These are phyloP conservation scores for Aromia moschata DNA, from an alignment of 2,888 invertebrate genomes.

Conservation along the genomic window DNA sequence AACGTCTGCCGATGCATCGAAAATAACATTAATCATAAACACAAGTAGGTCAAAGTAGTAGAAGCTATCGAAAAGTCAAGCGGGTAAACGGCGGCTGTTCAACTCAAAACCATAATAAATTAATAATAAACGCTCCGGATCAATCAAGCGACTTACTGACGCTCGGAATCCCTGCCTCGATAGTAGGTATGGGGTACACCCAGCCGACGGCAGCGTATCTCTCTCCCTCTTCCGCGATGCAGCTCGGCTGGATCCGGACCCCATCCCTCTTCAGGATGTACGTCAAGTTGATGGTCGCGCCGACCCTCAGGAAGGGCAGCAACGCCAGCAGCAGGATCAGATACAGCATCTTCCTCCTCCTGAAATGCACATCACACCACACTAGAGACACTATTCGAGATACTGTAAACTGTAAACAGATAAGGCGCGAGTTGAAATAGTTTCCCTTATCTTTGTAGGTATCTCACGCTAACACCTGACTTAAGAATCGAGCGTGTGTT, in stretches of 20 bases:
- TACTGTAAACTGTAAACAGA: not conserved
- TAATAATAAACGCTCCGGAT: no score
- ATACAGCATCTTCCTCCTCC: slow-evolving; percentile 43
- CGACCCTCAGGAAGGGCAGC: slow-evolving; percentile 31
- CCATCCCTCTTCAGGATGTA: slow-evolving; percentile 52
- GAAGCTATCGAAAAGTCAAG: no score
- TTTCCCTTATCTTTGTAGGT: slow-evolving; percentile 5
- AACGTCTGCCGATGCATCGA: no score
- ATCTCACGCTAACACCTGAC: slow-evolving; percentile 16
- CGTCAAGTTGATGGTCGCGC: slow-evolving; percentile 48
- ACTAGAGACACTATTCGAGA: not conserved
- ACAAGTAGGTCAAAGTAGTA: no score
- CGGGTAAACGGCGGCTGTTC: no score
- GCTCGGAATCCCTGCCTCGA: slow-evolving; percentile 45
- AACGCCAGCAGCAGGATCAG: slow-evolving; percentile 39
- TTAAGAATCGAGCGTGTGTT: slow-evolving; percentile 2
- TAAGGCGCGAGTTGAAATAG: not conserved
- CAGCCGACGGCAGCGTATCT: slow-evolving; percentile 56
- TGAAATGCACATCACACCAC: slow-evolving; percentile 23
- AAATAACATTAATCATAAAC: no score
- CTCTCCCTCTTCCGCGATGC: slow-evolving; percentile 55
- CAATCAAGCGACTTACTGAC: slow-evolving; percentile 47
- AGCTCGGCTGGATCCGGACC: slow-evolving; percentile 48
- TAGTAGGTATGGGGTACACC: slow-evolving; percentile 54
- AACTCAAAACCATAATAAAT: no score